Evolutionary conservation across 2,797 vertebrate species (phyloP).

Genomic region (Eulemur rubriventer): DNA sequence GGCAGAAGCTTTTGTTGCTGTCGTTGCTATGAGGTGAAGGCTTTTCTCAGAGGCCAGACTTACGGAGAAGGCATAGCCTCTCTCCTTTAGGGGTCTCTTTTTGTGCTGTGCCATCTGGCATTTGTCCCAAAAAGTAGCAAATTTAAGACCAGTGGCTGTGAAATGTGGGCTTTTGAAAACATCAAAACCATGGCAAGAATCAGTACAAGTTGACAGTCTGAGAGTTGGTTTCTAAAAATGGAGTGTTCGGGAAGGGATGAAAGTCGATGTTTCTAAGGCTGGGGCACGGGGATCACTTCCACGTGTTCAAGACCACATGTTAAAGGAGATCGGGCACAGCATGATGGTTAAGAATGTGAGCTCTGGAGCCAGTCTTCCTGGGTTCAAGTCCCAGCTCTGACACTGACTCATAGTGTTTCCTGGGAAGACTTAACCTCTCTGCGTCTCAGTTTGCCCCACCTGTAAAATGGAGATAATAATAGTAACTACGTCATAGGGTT

Average conservation of each 20-base stretch:
- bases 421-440: background rate
- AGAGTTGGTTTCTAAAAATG: conserved; percentile 43
- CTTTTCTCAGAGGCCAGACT: background rate
- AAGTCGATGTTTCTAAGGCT: background rate
- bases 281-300: background rate
- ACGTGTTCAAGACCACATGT: background rate
- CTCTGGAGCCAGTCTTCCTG: background rate
- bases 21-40: background rate
- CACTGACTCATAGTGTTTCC: background rate
- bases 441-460: background rate
- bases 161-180: conserved; percentile 35
- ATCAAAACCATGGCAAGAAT: conserved; percentile 41
- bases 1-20: background rate
- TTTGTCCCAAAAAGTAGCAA: conserved; percentile 54
- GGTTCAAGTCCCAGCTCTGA: background rate
- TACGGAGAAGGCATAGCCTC: background rate
- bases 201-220: conserved; percentile 12
- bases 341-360: background rate
- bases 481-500: background rate
- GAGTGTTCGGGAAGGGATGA: conserved; percentile 6
- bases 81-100: background rate
- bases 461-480: background rate
- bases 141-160: conserved; percentile 39
- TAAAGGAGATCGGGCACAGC: background rate
- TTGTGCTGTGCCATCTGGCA: conserved; percentile 26